Evolutionary conservation across 2,888 invertebrate genomes (phyloP).

Genomic region (Ophraella communa): DNA sequence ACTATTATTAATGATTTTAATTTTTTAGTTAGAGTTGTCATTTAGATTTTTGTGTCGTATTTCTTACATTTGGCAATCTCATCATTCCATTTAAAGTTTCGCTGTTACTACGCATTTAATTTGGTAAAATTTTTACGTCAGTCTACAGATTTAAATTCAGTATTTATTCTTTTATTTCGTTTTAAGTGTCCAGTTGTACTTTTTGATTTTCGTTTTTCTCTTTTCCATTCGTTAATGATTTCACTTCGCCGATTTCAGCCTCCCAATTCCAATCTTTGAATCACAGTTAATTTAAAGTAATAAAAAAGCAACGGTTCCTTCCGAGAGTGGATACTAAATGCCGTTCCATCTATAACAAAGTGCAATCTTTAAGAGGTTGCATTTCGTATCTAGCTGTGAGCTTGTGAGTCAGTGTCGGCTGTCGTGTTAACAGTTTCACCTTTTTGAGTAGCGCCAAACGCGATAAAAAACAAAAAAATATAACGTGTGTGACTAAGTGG

Average conservation of each 20-base stretch:
- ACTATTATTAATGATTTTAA: no score
- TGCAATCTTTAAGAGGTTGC: conserved; percentile 26
- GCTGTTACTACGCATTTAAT: no score
- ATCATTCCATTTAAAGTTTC: no score
- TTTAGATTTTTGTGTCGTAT: no score
- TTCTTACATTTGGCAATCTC: no score
- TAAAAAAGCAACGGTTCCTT: conserved; percentile 28
- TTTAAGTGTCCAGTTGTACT: not conserved
- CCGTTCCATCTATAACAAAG: conserved; percentile 25
- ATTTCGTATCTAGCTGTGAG: conserved; percentile 43
- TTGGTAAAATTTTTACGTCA: no score
- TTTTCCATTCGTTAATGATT: not conserved
- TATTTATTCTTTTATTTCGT: not conserved
- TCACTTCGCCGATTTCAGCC: not conserved
- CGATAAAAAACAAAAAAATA: conserved; percentile 14
- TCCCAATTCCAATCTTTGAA: conserved; percentile 20
- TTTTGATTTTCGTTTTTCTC: not conserved
- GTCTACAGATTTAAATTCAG: no score
- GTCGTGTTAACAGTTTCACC: conserved; percentile 44
- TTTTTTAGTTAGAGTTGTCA: no score
- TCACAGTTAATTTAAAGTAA: conserved; percentile 19
- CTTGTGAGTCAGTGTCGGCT: conserved; percentile 52
- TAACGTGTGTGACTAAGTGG: conserved; percentile 2
- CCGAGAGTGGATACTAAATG: conserved; percentile 20
- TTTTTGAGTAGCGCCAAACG: conserved; percentile 3